Base-by-base conservation (phyloP, 2,888 invertebrate species). In the Morpho deidamia region DNA sequence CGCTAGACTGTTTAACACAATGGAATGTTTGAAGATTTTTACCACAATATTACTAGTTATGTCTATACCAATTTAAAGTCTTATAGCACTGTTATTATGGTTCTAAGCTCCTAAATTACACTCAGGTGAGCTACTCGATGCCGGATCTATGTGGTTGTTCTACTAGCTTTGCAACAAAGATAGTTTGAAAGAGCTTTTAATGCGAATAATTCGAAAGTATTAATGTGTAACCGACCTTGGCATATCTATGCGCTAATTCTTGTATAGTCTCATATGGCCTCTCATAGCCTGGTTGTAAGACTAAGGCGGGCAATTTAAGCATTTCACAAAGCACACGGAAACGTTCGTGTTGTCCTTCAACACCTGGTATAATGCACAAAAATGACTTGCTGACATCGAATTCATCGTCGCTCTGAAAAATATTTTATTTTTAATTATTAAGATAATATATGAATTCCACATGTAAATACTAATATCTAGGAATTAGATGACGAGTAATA, bases 361-460 rank as follows among this genome's bases (percentile, higher is more conserved):
- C 48, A 0, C 80, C 81, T 0, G 81, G 81, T 9, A 83, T 51
- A 42, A 83, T 65, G 56, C 69, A 74, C 34, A 81, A 41, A 56
- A 70, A 69, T 2, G 62, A 63, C 23, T 69, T 58, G 5, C 48
- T 64, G 1, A 56, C 38, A 44, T 78, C 65, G 35, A 73, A 67
- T 23, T 23, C 23, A 3, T 23, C 23, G 3, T 23, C 23, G 23
- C 23, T 23, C 23, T 23, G 23, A 1, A 23, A 23, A 23, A 37
- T 10, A 37, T 37, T 37, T 37, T 9, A 37, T 37, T 23, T 23
- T 11, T 40, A 11, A 40, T 8, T 11, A n/a, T 10, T 2, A 37
- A 37, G 9, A 37, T 35, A n/a, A 35, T 35, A 35, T 35, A 35
- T 37, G 9, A 37, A 37, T 37, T 37, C 8, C 8, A n/a, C 37